Conservation (phyloP, 2,888 invertebrate species). For the Antheraea assamensis region DNA sequence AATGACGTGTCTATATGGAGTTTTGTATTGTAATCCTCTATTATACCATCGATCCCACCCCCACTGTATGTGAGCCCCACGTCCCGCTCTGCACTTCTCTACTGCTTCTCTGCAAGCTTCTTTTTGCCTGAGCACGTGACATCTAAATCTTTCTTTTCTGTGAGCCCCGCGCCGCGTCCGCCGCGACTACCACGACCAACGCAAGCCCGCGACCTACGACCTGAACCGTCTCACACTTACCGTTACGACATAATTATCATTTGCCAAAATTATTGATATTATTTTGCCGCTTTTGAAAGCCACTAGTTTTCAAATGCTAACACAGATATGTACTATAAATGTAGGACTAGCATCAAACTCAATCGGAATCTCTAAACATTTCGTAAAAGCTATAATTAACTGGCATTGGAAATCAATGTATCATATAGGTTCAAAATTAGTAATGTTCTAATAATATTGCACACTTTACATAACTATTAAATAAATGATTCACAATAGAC, state of each 20-base stretch:
- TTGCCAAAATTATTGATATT: slow-evolving; percentile 69
- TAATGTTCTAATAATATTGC: neutral
- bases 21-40: slow-evolving; percentile 76
- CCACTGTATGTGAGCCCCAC: slow-evolving; percentile 79
- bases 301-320: slow-evolving; percentile 67
- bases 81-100: slow-evolving; percentile 82
- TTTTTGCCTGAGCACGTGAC: slow-evolving; percentile 80
- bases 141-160: slow-evolving; percentile 59
- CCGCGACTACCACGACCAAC: slow-evolving; percentile 32
- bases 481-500: neutral
- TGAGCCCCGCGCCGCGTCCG: slow-evolving; percentile 62
- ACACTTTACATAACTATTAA: neutral
- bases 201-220: slow-evolving; percentile 42
- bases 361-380: neutral
- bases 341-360: neutral
- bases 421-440: neutral
- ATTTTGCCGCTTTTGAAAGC: slow-evolving; percentile 76
- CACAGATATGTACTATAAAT: slow-evolving; percentile 40
- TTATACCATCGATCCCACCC: slow-evolving; percentile 74
- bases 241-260: slow-evolving; percentile 56
- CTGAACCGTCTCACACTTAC: slow-evolving; percentile 58
- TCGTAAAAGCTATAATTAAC: neutral
- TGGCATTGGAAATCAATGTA: neutral
- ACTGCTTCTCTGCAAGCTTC: slow-evolving; percentile 82
- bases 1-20: slow-evolving; percentile 61